Evolutionary conservation across 2,113 vertebrate species (phyloP).

Genomic region (Ciconia stormi): DNA sequence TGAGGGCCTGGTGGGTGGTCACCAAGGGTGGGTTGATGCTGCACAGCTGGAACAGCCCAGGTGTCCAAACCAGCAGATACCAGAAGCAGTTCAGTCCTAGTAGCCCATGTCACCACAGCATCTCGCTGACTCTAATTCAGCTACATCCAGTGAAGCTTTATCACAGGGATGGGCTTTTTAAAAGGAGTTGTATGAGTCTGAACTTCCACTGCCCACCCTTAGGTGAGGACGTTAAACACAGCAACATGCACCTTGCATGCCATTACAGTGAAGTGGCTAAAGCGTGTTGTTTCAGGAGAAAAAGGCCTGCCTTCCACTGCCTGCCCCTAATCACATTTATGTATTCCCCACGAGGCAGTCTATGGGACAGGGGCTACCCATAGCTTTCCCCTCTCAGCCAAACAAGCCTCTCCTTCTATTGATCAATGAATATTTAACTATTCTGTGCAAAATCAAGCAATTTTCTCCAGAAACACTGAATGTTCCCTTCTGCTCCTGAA

Average conservation of each 20-base stretch:
- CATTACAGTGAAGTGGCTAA: not conserved
- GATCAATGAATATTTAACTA: not conserved
- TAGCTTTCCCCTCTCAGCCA: not conserved
- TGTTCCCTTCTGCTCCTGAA: not conserved
- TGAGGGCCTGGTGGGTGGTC: fast-evolving
- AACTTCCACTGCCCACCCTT: not conserved
- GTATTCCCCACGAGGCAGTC: not conserved
- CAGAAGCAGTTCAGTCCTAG: not conserved
- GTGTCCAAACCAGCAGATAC: not conserved
- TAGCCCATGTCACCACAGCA: not conserved
- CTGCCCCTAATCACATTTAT: not conserved
- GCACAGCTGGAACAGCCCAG: not conserved
- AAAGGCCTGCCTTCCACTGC: not conserved
- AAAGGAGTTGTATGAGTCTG: not conserved
- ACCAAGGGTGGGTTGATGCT: not conserved
- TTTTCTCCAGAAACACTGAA: not conserved
- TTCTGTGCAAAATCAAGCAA: not conserved
- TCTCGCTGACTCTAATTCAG: fast-evolving
- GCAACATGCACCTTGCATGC: fast-evolving
- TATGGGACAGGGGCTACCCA: not conserved
- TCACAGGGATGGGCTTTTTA: not conserved
- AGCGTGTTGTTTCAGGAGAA: not conserved
- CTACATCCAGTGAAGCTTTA: not conserved
- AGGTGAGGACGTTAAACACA: not conserved
- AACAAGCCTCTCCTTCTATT: not conserved